These are phyloP conservation scores for Acleris emargana DNA, from an alignment of 2,888 invertebrate genomes.

Conservation along the genomic window DNA sequence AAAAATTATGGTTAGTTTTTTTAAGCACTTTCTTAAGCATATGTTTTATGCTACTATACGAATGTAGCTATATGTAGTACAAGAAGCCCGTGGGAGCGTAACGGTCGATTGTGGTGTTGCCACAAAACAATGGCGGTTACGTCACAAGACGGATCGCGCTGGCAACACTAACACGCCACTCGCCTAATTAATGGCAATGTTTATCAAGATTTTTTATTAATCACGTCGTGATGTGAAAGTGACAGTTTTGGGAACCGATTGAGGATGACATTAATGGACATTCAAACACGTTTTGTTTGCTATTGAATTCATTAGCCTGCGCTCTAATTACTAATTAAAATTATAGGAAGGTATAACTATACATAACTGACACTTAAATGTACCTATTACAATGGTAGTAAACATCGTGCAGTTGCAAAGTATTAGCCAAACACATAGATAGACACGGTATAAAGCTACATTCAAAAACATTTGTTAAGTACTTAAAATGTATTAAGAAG, in stretches of 20 bases:
- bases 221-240: slow-evolving; percentile 30
- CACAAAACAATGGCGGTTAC: slow-evolving; percentile 26
- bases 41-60: background rate
- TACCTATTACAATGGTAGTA: too few relatives aligned
- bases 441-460: too few relatives aligned
- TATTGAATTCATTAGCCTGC: too few relatives aligned
- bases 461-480: too few relatives aligned
- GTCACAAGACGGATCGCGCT: slow-evolving; percentile 29
- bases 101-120: slow-evolving; percentile 17
- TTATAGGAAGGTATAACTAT: too few relatives aligned
- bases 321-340: too few relatives aligned
- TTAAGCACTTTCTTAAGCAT: background rate
- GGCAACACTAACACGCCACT: slow-evolving; percentile 16
- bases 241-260: slow-evolving; percentile 28
- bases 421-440: too few relatives aligned
- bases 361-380: too few relatives aligned
- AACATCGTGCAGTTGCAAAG: too few relatives aligned
- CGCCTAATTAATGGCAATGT: slow-evolving; percentile 33
- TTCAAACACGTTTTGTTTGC: background rate
- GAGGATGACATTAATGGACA: background rate
- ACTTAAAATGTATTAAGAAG: too few relatives aligned
- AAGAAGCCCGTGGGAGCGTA: slow-evolving; percentile 30
- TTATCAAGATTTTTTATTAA: slow-evolving; percentile 31
- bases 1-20: too few relatives aligned
- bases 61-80: slow-evolving; percentile 15